Evolutionary conservation across 2,888 invertebrate species (phyloP), one percentile per base, ranked within the genome.

Genomic region (Brachycybe producta): DNA sequence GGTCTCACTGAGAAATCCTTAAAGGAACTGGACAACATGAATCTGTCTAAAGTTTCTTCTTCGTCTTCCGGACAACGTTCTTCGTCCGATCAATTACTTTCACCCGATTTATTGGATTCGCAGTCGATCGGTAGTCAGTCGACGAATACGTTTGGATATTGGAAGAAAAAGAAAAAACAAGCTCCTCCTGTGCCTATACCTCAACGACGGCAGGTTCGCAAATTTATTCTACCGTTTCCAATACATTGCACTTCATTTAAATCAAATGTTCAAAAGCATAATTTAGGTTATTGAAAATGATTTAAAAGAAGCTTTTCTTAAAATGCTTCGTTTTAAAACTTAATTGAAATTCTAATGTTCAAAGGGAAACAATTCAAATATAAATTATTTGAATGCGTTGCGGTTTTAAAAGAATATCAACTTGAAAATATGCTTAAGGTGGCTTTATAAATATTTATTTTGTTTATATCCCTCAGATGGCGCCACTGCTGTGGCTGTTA

Each of bases 101-200:
- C 28, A 17, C 27, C 28, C 4, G 44, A 26, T n/a, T 44, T 23
- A 7, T 32, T 28, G 32, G 30, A 21, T 3, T 26, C 48, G n/a
- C 38, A 35, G n/a, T 23, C 39, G 23, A 19, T 19, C 34, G 35
- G 23, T 11, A 13, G 42, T 2, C 30, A 34, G 26, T 17, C 53
- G 24, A 58, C 57, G 49, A 55, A 57, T 54, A 70, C 73, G 13
- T 75, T 74, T 54, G 81, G 79, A 17, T 77, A 78, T 62, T 80
- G 80, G 75, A 82, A 82, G 54, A 73, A 80, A 45, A 75, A 79
- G 57, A 87, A 87, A 62, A 84, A 84, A 0, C 85, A 82, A 0
- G 87, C 87, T 0, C 87, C 87, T 0, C 78, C 82, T 0, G 70
- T 83, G 28, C 87, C 87, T 0, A 70, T 74, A 27, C 76, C 84